phyloP scores from a whole-genome alignment of 2,113 vertebrate genomes.

The Fregata magnificens region DNA sequence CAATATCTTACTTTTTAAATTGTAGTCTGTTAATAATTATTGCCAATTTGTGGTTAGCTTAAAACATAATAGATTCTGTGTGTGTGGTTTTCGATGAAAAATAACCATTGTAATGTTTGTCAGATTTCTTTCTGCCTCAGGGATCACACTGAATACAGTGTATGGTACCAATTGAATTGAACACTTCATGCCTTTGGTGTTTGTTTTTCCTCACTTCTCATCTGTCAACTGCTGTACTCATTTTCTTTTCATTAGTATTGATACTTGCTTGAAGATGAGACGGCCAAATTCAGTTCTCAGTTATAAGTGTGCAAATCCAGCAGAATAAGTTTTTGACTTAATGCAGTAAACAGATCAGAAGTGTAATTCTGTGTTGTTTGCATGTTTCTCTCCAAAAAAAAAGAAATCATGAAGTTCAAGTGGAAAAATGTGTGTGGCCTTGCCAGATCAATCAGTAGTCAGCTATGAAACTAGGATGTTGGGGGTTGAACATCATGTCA shows the following conservation, averaged over 20 bases:
- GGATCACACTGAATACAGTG: not conserved
- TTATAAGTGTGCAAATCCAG: not conserved
- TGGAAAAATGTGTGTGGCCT: slow-evolving; percentile 19
- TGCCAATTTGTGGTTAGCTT: slow-evolving; percentile 40
- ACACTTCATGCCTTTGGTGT: slow-evolving; percentile 15
- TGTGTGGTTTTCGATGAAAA: slow-evolving; percentile 36
- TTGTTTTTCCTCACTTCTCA: slow-evolving; percentile 21
- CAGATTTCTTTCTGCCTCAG: not conserved
- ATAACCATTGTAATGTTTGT: slow-evolving; percentile 43
- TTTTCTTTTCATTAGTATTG: slow-evolving; percentile 13
- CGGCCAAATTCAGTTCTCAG: not conserved
- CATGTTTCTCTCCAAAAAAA: not conserved
- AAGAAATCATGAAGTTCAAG: not conserved
- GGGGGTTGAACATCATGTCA: not conserved
- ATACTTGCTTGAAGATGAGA: not conserved
- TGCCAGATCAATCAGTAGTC: not conserved
- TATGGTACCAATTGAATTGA: not conserved
- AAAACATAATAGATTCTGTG: slow-evolving; percentile 29
- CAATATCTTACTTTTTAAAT: not conserved
- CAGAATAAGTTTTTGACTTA: not conserved
- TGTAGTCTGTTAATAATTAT: slow-evolving; percentile 53
- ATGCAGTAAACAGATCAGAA: not conserved
- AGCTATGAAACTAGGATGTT: not conserved
- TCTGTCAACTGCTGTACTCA: not conserved
- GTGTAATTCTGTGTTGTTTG: not conserved